These are phyloP conservation scores for Spodoptera exigua DNA, from an alignment of 2,888 invertebrate species.

Conservation along the genomic window DNA sequence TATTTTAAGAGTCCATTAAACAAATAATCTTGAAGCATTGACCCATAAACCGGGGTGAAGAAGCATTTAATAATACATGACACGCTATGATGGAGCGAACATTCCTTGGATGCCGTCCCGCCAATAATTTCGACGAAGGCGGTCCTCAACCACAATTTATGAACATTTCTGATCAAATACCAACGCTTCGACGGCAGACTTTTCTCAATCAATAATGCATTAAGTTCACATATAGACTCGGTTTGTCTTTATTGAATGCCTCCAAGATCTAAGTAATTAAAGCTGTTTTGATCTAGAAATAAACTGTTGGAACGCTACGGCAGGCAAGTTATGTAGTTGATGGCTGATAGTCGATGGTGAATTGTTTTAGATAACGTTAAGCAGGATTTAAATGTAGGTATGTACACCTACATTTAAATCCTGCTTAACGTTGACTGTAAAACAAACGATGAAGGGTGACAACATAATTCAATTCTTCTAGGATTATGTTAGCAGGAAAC, in stretches of 20 bases:
- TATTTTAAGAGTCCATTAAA: too few relatives aligned
- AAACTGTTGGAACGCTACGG: too few relatives aligned
- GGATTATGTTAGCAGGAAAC: too few relatives aligned
- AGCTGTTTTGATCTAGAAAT: too few relatives aligned
- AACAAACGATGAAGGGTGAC: too few relatives aligned
- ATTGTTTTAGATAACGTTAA: too few relatives aligned
- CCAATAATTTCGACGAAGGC: conserved; percentile 29
- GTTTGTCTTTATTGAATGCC: neutral
- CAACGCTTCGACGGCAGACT: conserved; percentile 20
- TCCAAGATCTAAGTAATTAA: neutral
- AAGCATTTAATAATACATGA: conserved; percentile 42
- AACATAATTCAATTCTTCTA: too few relatives aligned
- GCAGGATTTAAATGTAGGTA: too few relatives aligned
- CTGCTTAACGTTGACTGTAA: too few relatives aligned
- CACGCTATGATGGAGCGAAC: conserved; percentile 31
- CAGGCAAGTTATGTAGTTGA: too few relatives aligned
- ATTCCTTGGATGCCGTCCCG: conserved; percentile 30
- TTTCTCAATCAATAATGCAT: conserved; percentile 51
- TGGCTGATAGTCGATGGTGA: too few relatives aligned
- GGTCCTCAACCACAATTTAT: conserved; percentile 30
- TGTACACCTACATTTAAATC: too few relatives aligned
- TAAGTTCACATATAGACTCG: conserved; percentile 24
- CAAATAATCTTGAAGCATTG: neutral
- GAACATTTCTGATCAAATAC: conserved; percentile 50
- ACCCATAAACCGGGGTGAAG: conserved; percentile 13